Conservation (phyloP, 2,797 vertebrate species). For the Sebastolobus altivelis region DNA sequence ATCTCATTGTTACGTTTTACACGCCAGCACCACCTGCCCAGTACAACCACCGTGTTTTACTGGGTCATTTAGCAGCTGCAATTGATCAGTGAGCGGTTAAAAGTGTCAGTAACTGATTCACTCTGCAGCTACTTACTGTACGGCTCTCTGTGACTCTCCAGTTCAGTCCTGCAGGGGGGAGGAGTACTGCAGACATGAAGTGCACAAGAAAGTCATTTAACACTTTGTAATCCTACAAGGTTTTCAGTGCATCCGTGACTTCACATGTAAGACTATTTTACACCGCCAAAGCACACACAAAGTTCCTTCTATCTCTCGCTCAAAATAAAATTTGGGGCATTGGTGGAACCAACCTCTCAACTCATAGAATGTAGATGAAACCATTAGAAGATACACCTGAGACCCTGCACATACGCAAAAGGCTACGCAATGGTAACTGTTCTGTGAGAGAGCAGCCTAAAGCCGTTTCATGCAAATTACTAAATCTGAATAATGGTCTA, state of each 20-base stretch:
- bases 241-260: not conserved
- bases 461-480: slow-evolving; percentile 32
- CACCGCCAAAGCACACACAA: not conserved
- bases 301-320: not conserved
- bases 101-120: slow-evolving; percentile 48
- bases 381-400: slow-evolving; percentile 23
- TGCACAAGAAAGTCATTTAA: not conserved
- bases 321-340: not conserved
- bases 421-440: not conserved
- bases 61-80: slow-evolving; percentile 59
- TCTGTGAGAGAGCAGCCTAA: slow-evolving; percentile 18
- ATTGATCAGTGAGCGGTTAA: slow-evolving; percentile 50
- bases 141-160: slow-evolving; percentile 1
- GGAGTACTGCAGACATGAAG: not conserved
- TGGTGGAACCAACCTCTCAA: not conserved
- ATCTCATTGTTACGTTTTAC: slow-evolving; percentile 16
- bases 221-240: not conserved
- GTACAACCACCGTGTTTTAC: slow-evolving; percentile 41
- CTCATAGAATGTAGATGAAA: slow-evolving; percentile 13
- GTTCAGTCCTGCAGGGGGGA: not conserved
- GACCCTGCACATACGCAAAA: slow-evolving; percentile 3
- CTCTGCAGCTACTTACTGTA: slow-evolving; percentile 27
- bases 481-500: slow-evolving; percentile 30
- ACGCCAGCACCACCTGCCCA: slow-evolving; percentile 41
- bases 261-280: not conserved